These are phyloP conservation scores for Thripadectes ignobilis DNA, from an alignment of 2,797 vertebrate species.

Conservation along the genomic window DNA sequence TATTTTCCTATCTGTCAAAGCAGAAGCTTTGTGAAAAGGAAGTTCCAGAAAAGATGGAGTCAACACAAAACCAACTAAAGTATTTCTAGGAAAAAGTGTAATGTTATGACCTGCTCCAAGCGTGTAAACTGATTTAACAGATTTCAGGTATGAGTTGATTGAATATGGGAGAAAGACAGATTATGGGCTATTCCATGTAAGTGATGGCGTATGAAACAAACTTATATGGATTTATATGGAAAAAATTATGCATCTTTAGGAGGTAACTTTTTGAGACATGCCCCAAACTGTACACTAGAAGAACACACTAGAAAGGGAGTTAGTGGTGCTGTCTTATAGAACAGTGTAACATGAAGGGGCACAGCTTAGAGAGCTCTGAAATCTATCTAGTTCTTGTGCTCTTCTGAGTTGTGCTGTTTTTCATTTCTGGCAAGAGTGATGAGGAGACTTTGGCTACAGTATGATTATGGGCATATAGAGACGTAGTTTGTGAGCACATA, in stretches of 20 bases:
- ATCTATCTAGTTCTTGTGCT: neutral
- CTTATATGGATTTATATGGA: neutral
- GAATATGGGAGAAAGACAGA: neutral
- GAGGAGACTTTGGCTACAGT: neutral
- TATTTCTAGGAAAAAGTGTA: neutral
- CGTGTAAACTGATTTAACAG: neutral
- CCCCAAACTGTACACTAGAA: neutral
- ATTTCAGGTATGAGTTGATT: neutral
- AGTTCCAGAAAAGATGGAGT: neutral
- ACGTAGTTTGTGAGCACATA: neutral
- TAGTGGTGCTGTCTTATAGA: neutral
- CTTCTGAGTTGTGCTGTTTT: neutral
- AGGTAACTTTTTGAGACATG: neutral
- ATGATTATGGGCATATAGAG: neutral
- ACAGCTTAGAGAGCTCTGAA: neutral
- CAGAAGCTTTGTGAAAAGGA: neutral
- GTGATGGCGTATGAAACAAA: neutral
- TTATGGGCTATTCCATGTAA: neutral
- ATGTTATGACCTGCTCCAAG: neutral
- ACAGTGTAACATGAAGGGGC: neutral
- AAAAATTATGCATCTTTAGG: neutral
- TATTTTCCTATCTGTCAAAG: neutral
- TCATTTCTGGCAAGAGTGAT: neutral
- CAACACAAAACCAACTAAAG: neutral
- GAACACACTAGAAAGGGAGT: neutral